Evolutionary conservation across 2,888 invertebrate genomes (phyloP).

Genomic region (Hydrotaea cyrtoneurina): DNA sequence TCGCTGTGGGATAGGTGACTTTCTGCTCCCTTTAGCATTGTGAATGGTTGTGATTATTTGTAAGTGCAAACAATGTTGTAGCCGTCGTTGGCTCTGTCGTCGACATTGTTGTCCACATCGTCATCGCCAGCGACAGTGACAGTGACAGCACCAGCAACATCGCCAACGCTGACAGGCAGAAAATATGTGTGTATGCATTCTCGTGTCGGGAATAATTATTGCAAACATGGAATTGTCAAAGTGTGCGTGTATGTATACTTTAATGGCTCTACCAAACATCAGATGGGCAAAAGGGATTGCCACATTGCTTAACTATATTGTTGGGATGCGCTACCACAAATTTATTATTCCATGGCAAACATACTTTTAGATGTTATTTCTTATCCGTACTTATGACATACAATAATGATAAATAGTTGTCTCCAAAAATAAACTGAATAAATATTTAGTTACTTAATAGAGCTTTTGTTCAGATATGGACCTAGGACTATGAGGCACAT

Average conservation of each 20-base stretch:
- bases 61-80: background rate
- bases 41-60: constrained; percentile 18
- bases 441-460: too few species aligned
- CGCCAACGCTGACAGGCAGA: background rate
- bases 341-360: too few species aligned
- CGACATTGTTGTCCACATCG: background rate
- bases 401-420: too few species aligned
- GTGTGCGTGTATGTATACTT: constrained; percentile 9
- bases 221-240: constrained; percentile 25
- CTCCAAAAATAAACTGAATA: too few species aligned
- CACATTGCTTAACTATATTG: background rate
- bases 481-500: too few species aligned
- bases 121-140: background rate
- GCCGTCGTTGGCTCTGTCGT: background rate
- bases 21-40: background rate
- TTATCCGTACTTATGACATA: too few species aligned
- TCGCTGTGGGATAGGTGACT: background rate
- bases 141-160: constrained; percentile 5
- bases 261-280: background rate
- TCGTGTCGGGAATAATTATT: constrained; percentile 47
- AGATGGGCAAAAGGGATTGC: constrained; percentile 9
- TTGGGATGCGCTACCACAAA: background rate
- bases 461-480: too few species aligned
- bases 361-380: too few species aligned
- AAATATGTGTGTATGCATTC: constrained; percentile 35